phyloP scores from a whole-genome alignment of 2,797 vertebrate species.

The Pipistrellus kuhlii region DNA sequence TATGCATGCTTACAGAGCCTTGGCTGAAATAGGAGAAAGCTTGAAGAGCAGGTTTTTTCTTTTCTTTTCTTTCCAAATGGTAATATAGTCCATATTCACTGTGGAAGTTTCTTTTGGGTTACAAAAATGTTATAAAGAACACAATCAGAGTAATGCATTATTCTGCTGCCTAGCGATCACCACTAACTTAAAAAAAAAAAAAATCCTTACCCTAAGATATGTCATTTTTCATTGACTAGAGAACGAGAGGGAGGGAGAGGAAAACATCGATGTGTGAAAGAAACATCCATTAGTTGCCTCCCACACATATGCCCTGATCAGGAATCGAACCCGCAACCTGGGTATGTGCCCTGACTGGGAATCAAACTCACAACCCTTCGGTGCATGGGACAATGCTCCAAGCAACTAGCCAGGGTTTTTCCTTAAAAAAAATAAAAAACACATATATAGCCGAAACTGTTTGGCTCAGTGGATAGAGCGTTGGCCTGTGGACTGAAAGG shows the following conservation, averaged over 20 bases:
- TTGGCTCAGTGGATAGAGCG: no score
- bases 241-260: neutral
- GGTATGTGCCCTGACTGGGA: neutral
- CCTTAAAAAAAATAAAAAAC: neutral
- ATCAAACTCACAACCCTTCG: neutral
- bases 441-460: neutral
- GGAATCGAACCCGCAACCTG: neutral
- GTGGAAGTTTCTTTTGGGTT: neutral
- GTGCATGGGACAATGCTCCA: neutral
- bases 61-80: neutral
- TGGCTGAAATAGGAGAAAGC: neutral
- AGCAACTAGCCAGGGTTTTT: neutral
- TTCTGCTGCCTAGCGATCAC: neutral
- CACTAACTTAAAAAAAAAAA: neutral
- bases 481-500: no score
- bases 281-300: neutral
- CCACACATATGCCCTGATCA: neutral
- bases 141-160: neutral
- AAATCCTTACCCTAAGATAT: neutral
- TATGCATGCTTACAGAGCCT: neutral
- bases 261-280: neutral
- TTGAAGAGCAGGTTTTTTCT: neutral
- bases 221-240: neutral
- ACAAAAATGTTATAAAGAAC: neutral
- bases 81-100: neutral